These are phyloP conservation scores for Deroplatys truncata DNA, from an alignment of 2,888 invertebrate genomes.

Conservation along the genomic window DNA sequence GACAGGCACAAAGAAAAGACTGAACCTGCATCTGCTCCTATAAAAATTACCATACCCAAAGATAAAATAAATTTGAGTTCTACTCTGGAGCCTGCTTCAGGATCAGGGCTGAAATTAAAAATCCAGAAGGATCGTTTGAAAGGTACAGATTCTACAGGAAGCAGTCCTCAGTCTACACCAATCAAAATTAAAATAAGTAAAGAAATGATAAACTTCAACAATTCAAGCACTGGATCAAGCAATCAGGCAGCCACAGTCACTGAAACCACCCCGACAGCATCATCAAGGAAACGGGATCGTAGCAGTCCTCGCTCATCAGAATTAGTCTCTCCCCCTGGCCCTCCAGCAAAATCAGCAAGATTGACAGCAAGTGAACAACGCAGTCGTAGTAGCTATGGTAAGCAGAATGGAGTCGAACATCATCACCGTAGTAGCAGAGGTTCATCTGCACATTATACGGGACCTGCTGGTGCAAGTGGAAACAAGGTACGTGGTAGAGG, in stretches of 20 bases:
- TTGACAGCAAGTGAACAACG: background rate
- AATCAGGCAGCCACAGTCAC: background rate
- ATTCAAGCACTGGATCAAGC: background rate
- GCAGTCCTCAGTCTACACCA: slow-evolving; percentile 36
- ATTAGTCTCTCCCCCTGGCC: slow-evolving; percentile 35
- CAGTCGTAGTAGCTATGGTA: slow-evolving; percentile 36
- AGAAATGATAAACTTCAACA: slow-evolving; percentile 51
- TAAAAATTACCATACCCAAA: slow-evolving; percentile 58
- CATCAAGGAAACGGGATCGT: slow-evolving; percentile 38
- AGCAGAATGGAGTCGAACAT: slow-evolving; percentile 30
- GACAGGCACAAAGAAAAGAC: slow-evolving; percentile 35
- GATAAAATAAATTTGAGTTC: slow-evolving; percentile 50
- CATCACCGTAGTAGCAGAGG: slow-evolving; percentile 35
- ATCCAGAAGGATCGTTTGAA: slow-evolving; percentile 73
- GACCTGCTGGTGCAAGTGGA: background rate
- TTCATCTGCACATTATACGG: slow-evolving; percentile 25
- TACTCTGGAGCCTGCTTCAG: slow-evolving; percentile 34
- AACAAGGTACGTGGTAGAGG: slow-evolving; percentile 46
- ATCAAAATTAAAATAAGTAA: slow-evolving; percentile 69
- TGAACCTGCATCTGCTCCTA: slow-evolving; percentile 40
- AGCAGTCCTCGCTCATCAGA: slow-evolving; percentile 9
- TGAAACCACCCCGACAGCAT: background rate
- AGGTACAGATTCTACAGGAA: slow-evolving; percentile 47
- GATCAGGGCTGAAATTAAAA: slow-evolving; percentile 68
- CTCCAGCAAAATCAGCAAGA: slow-evolving; percentile 8